phyloP scores from a whole-genome alignment of 2,797 vertebrate genomes.

The Rhinichthys osculus region DNA sequence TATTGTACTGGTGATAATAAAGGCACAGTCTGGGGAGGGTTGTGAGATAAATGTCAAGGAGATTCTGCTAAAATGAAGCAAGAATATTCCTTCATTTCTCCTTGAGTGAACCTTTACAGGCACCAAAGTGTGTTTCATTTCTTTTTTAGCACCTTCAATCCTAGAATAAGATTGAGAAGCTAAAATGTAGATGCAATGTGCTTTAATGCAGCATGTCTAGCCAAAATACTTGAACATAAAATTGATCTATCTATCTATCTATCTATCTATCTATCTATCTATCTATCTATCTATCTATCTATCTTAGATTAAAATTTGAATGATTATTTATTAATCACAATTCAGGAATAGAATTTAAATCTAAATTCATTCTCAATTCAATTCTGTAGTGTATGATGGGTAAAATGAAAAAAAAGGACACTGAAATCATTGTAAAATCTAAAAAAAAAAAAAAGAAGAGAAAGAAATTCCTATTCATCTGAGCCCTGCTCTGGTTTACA shows the following conservation, averaged over 20 bases:
- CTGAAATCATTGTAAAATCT: background rate
- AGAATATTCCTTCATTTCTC: constrained; percentile 22
- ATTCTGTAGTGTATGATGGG: background rate
- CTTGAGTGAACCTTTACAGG: background rate
- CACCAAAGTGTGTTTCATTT: background rate
- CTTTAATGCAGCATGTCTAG: background rate
- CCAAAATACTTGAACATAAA: background rate
- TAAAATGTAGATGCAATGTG: background rate
- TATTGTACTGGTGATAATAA: constrained; percentile 10
- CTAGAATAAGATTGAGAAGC: background rate
- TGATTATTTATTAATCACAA: background rate
- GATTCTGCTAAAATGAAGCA: constrained; percentile 13
- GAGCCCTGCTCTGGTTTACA: constrained; percentile 27
- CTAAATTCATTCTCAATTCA: background rate
- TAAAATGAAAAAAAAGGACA: background rate
- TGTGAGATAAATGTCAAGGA: constrained; percentile 29
- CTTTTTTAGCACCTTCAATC: background rate
- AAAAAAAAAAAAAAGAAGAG: background rate
- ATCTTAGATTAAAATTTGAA: background rate
- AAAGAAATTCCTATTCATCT: constrained; percentile 33
- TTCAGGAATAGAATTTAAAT: background rate
- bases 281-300: background rate
- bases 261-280: background rate
- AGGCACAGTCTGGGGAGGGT: background rate
- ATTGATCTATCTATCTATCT: background rate